Evolutionary conservation across 2,113 vertebrate species (phyloP).

Genomic region (Vulpes ferrilata): DNA sequence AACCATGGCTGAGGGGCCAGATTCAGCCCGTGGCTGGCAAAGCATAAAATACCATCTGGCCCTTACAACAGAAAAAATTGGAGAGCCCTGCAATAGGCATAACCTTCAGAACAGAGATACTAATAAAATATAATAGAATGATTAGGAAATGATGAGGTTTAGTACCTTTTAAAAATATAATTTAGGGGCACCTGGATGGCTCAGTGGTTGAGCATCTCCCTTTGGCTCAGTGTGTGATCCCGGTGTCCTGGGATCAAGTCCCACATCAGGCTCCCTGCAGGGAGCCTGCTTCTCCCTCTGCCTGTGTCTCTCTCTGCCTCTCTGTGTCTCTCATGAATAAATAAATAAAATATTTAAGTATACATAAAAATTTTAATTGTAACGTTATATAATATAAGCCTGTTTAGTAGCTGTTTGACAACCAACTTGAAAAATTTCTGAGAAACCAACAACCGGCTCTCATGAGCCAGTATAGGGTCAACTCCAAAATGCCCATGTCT

Average conservation of each 20-base stretch:
- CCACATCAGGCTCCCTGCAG: too few relatives aligned
- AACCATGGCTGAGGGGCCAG: neutral
- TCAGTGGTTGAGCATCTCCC: too few relatives aligned
- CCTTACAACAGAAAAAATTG: neutral
- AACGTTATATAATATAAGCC: conserved; percentile 23
- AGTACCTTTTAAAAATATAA: conserved; percentile 32
- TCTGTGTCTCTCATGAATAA: too few relatives aligned
- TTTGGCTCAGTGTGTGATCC: too few relatives aligned
- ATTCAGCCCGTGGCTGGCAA: neutral
- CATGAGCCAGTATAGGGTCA: neutral
- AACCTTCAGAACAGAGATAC: neutral
- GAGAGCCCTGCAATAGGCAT: neutral
- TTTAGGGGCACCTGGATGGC: neutral
- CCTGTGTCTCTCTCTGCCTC: too few relatives aligned
- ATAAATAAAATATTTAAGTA: too few relatives aligned
- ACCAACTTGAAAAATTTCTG: conserved; percentile 34
- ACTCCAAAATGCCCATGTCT: neutral
- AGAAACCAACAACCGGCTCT: neutral
- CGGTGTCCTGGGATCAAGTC: too few relatives aligned
- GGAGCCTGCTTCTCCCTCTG: too few relatives aligned
- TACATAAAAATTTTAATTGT: neutral
- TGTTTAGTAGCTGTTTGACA: conserved; percentile 25
- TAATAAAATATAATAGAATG: neutral
- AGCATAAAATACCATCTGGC: neutral
- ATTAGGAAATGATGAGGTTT: conserved; percentile 48